Percentiles rank a stretch among this genome's conserved stretches.
Evolutionary conservation across 37 sponge, comb jelly and placozoan genomes (phyloP).

Genomic region (Spongia lamella): DNA sequence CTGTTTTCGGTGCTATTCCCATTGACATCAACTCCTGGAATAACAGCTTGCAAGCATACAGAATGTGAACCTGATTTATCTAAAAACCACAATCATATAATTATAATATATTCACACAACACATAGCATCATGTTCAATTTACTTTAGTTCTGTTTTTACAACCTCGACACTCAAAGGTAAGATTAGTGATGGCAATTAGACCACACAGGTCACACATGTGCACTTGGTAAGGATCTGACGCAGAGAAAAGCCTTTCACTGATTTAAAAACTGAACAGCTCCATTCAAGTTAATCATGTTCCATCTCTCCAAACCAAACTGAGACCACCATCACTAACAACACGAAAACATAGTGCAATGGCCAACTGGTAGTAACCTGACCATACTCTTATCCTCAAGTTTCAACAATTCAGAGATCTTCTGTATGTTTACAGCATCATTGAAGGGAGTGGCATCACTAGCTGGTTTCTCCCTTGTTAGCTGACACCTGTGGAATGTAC

Average conservation of each 20-base stretch:
- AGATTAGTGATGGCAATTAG: slow-evolving; percentile 97
- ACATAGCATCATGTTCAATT: no score
- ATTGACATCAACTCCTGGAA: slow-evolving; percentile 99
- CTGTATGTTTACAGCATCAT: slow-evolving; percentile 98
- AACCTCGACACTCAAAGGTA: slow-evolving; percentile 93
- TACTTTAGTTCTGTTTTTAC: slow-evolving; percentile 97
- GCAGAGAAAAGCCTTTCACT: slow-evolving; percentile 89
- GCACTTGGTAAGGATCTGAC: slow-evolving; percentile 93
- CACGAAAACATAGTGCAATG: no score
- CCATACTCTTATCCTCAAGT: slow-evolving; percentile 71
- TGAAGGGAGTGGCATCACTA: slow-evolving; percentile 99
- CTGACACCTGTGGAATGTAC: slow-evolving; percentile 79
- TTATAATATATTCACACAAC: no score
- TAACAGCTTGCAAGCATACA: slow-evolving; percentile 97
- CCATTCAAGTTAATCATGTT: slow-evolving; percentile 97
- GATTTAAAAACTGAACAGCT: slow-evolving; percentile 97
- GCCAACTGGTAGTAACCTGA: neutral
- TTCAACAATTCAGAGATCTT: slow-evolving; percentile 94
- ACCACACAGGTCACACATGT: slow-evolving; percentile 97
- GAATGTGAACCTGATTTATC: slow-evolving; percentile 96
- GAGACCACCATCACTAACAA: slow-evolving; percentile 99
- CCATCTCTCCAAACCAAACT: slow-evolving; percentile 99
- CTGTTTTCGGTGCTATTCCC: slow-evolving; percentile 96
- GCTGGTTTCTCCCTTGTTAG: slow-evolving; percentile 98
- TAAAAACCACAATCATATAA: no score